phyloP scores from a whole-genome alignment of 2,888 invertebrate species.

The Atethmia centrago region DNA sequence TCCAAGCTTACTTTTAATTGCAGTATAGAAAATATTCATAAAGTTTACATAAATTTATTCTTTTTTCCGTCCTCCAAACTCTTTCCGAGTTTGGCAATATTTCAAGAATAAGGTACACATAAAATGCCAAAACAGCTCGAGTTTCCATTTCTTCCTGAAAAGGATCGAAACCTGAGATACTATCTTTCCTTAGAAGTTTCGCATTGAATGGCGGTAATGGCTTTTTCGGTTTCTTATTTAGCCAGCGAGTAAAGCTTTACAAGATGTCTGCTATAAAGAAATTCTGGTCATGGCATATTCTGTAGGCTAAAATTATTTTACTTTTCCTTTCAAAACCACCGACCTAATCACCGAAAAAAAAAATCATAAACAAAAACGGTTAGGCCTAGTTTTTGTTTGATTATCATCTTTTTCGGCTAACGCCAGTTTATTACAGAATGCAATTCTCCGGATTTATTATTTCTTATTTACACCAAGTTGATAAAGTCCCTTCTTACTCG shows the following conservation, averaged over 20 bases:
- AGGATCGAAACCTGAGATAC: slow-evolving; percentile 56
- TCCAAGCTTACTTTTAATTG: slow-evolving; percentile 7
- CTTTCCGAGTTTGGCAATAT: slow-evolving; percentile 41
- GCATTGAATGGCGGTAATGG: slow-evolving; percentile 53
- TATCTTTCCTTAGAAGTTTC: slow-evolving; percentile 49
- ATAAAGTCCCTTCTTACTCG: slow-evolving; percentile 8
- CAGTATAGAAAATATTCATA: slow-evolving; percentile 6
- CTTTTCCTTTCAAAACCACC: too few species aligned
- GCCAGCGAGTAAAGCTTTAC: slow-evolving; percentile 28
- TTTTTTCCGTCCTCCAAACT: slow-evolving; percentile 19
- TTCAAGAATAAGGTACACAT: slow-evolving; percentile 35
- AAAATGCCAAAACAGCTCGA: slow-evolving; percentile 41
- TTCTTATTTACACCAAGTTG: not conserved
- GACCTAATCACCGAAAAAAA: too few species aligned
- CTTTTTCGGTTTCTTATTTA: slow-evolving; percentile 52
- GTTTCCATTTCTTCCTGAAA: slow-evolving; percentile 54
- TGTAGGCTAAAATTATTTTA: not conserved
- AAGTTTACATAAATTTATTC: not conserved
- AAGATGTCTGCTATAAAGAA: slow-evolving; percentile 23
- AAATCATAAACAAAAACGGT: too few species aligned
- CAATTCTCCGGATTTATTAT: too few species aligned
- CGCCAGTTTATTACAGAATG: too few species aligned
- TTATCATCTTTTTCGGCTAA: too few species aligned
- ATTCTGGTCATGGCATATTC: slow-evolving; percentile 15
- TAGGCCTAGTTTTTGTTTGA: too few species aligned